Evolutionary conservation across 2,113 vertebrate genomes (phyloP), one percentile per base, ranked within the genome.

Genomic region (Thymallus thymallus): DNA sequence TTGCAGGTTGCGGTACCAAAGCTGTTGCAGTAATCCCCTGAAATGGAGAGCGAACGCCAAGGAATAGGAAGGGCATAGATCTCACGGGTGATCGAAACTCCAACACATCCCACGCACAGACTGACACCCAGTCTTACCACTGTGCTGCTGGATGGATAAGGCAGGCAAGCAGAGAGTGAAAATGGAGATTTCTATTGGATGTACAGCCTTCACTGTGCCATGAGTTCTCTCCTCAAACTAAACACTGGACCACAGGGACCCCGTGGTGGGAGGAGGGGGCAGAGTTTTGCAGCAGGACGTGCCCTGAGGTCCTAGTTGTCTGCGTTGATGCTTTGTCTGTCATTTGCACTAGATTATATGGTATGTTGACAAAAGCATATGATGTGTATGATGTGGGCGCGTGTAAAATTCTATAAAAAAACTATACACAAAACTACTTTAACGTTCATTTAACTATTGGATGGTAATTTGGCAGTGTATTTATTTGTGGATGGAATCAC

Each of bases 1-100:
- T 0, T 41, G 35, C 35, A 98, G 97, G 96, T 98, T 85, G 91
- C 93, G 18, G 87, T 98, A 62, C 97, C 96, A 70, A 98, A 97
- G 85, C 92, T 95, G 88, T 88, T 96, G 89, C 94, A 95, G 82
- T 96, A 90, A 90, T 73, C 24, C 69, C 76, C 62, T 76, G 75
- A 79, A 66, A 62, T 78, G 26, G 70, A 66, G 74, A 74, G 76
- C 56, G 68, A 70, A 65, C 64, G 68, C 76, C 45, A 76, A 69
- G 60, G 73, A 68, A 45, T 26, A 51, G 75, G 75, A 78, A 76
- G 76, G 35, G 55, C 71, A 74, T 73, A 89, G 83, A 89, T 88
- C 88, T 92, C 87, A 83, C 73, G 79, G 80, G 82, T 84, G 73
- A 79, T 72, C 58, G 12, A 51, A 83, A 77, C 74, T n/a, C 79